Conservation (phyloP, 53 echinoderm and acorn worm genomes). For the Holothuria scabra region DNA sequence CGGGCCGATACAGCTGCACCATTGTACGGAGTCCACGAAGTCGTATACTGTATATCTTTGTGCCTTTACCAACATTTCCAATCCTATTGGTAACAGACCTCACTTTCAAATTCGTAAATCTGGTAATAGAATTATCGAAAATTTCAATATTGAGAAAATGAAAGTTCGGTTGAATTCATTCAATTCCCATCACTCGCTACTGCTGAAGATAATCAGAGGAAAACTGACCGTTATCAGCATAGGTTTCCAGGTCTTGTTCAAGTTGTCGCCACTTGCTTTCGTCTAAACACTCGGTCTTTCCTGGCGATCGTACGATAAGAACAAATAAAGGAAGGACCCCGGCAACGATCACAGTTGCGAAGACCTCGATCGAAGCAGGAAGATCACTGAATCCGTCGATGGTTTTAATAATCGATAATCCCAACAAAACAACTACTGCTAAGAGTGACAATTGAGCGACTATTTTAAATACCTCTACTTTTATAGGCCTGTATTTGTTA, state of each 20-base stretch:
- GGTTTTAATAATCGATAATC: slow-evolving; percentile 72
- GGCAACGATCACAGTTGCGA: slow-evolving; percentile 78
- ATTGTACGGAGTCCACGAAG: too few species aligned
- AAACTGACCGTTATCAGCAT: slow-evolving; percentile 45
- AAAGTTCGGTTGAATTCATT: too few species aligned
- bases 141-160: too few species aligned
- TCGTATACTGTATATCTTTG: too few species aligned
- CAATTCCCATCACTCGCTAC: neutral
- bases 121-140: too few species aligned
- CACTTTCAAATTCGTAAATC: too few species aligned
- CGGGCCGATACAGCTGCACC: too few species aligned
- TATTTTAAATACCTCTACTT: slow-evolving; percentile 59
- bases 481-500: slow-evolving; percentile 71
- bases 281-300: slow-evolving; percentile 67
- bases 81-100: too few species aligned
- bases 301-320: slow-evolving; percentile 75
- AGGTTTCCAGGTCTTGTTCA: slow-evolving; percentile 59
- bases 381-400: slow-evolving; percentile 73
- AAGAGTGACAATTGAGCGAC: slow-evolving; percentile 61
- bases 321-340: slow-evolving; percentile 73
- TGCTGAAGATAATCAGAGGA: slow-evolving; percentile 16
- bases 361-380: slow-evolving; percentile 72
- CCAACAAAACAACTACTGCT: slow-evolving; percentile 68
- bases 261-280: slow-evolving; percentile 63
- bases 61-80: too few species aligned